Evolutionary conservation across 2,888 invertebrate species (phyloP).

Genomic region (Agonopterix heracliana): DNA sequence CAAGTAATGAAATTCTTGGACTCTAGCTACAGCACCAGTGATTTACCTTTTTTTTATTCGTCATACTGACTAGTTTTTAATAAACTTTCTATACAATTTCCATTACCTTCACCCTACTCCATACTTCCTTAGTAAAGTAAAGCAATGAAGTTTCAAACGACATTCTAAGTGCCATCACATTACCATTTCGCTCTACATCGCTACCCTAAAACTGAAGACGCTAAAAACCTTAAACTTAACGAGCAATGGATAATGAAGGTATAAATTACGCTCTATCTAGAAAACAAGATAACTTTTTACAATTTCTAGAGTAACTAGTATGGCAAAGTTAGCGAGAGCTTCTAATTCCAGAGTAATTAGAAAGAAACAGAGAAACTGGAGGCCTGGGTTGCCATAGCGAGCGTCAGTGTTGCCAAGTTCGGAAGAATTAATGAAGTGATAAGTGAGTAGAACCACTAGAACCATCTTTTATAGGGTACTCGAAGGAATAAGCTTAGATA

Average conservation of each 20-base stretch:
- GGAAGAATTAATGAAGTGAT: conserved; percentile 37
- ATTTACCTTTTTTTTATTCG: no score
- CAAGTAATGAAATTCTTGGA: no score
- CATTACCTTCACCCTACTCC: conserved; percentile 8
- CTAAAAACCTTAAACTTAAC: background rate
- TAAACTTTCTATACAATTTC: conserved; percentile 8
- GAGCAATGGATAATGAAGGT: conserved; percentile 5
- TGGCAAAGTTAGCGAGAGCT: conserved; percentile 41
- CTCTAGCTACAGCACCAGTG: no score
- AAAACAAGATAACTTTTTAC: conserved; percentile 36
- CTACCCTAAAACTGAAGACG: no score
- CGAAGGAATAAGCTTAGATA: no score
- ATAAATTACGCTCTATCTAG: conserved; percentile 21
- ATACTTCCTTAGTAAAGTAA: background rate
- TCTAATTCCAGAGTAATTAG: conserved; percentile 56
- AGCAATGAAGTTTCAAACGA: conserved; percentile 5
- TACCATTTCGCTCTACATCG: no score
- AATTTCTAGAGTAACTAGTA: conserved; percentile 23
- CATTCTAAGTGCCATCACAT: conserved; percentile 5
- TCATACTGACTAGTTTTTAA: no score
- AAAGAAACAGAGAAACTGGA: conserved; percentile 51
- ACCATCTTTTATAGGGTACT: background rate
- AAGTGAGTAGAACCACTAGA: conserved; percentile 3
- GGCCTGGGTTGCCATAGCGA: conserved; percentile 24
- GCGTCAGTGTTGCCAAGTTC: conserved; percentile 28